Evolutionary conservation across 2,797 vertebrate species (phyloP).

Genomic region (Steatocranus sp.): DNA sequence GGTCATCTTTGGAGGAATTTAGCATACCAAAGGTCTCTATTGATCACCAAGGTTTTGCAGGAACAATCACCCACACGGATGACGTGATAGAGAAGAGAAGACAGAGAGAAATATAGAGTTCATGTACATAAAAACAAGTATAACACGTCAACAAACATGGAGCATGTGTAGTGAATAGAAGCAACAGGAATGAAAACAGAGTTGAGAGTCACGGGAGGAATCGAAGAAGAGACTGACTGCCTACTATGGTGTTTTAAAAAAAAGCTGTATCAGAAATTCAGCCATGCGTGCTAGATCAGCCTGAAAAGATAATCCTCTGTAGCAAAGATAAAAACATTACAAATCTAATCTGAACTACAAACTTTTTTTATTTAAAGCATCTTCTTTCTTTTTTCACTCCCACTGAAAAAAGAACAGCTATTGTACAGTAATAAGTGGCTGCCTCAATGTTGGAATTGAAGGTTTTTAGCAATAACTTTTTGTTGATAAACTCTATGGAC

Average conservation of each 20-base stretch:
- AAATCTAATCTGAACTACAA: neutral
- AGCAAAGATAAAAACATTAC: neutral
- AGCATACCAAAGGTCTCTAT: constrained; percentile 94
- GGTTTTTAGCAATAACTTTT: neutral
- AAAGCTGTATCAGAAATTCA: constrained; percentile 28
- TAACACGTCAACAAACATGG: constrained; percentile 56
- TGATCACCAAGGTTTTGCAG: constrained; percentile 88
- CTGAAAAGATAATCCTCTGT: constrained; percentile 13
- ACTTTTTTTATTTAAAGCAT: neutral
- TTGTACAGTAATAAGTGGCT: neutral
- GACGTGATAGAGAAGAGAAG: constrained; percentile 80
- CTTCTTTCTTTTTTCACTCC: neutral
- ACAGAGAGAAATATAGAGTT: constrained; percentile 71
- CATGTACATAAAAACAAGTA: constrained; percentile 67
- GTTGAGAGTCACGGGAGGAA: constrained; percentile 26
- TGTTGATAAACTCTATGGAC: neutral
- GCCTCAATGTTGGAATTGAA: neutral
- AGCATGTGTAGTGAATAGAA: constrained; percentile 38
- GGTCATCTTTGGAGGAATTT: constrained; percentile 77
- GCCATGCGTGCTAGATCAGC: constrained; percentile 33
- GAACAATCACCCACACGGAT: constrained; percentile 90
- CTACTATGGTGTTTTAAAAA: constrained; percentile 8
- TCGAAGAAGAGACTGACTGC: constrained; percentile 17
- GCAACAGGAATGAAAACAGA: constrained; percentile 48
- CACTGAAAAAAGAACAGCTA: neutral